phyloP scores from a whole-genome alignment of 64 coral and sea anemone genomes.

The Pocillopora damicornis region DNA sequence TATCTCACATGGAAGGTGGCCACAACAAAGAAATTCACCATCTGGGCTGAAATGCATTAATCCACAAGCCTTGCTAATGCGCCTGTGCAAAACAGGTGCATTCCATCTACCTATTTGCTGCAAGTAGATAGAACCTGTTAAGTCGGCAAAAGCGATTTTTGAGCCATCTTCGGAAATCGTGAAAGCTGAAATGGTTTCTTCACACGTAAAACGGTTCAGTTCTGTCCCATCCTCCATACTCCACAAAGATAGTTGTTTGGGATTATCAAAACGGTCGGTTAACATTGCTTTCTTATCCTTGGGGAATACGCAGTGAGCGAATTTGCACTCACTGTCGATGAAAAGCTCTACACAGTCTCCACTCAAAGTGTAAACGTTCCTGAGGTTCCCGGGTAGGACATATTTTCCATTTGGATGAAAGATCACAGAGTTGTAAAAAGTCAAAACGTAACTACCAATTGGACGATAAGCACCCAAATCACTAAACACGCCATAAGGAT shows the following conservation, averaged over 20 bases:
- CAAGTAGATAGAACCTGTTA: background rate
- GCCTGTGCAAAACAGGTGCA: background rate
- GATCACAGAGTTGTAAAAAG: background rate
- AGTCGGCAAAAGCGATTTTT: background rate
- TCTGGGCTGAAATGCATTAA: background rate
- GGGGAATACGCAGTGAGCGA: background rate
- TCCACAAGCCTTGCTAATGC: background rate
- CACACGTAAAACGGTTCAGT: background rate
- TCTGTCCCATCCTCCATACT: background rate
- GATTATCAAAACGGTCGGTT: background rate
- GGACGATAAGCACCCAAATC: background rate
- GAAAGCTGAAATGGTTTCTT: background rate
- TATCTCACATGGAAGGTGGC: background rate
- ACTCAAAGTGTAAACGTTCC: background rate
- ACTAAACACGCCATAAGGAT: background rate
- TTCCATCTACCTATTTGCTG: background rate
- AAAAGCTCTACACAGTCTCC: background rate
- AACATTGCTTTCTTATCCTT: background rate
- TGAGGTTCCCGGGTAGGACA: background rate
- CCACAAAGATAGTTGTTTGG: background rate
- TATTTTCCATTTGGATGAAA: background rate
- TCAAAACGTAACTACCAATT: background rate
- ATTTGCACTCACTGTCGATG: background rate
- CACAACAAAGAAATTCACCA: background rate
- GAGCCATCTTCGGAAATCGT: background rate